Evolutionary conservation across 1,140 invertebrate genomes (phyloP), one percentile per base, ranked within the genome.

Genomic region (Heliconius melpomene): DNA sequence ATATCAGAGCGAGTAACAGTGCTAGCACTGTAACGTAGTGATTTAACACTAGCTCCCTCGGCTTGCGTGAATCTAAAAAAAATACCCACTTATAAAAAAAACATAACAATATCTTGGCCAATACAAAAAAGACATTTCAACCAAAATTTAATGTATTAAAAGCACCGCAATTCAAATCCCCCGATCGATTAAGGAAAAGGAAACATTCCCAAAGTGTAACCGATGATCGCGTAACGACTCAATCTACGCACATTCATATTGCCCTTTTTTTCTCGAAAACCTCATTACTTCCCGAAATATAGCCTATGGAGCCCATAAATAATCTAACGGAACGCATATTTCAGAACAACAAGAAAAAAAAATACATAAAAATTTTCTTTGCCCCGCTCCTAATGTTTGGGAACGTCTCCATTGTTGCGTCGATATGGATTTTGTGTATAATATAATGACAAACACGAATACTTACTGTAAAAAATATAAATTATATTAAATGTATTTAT

Each of bases 261-360:
- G 91, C 91, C 91, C 90, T 93, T 90, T 90, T 20, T 89, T 91
- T 90, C 88, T 18, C 88, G 89, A 93, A 91, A 94, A 92, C 89
- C 91, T 94, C 92, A 93, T 94, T 93, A 93, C 92, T 92, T 90
- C 88, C 90, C 90, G 90, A 92, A 92, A 93, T 91, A 92, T 92
- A 94, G 93, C 93, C 92, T 88, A 93, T 90, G 92, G 92, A 89
- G 90, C 84, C 89, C 86, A 93, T 94, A 94, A 94, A 94, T 94
- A 94, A 91, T 86, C 81, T 89, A 94, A 94, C 90, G 90, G 92
- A 88, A 90, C 86, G 89, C 93, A 94, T 94, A 94, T 94, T 94
- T 94, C 93, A 94, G 93, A 94, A 93, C 91, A 93, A 94, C 86
- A 89, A 90, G 54, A 93, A 91, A 79, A 83, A n/a, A 93, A 92